phyloP scores from a whole-genome alignment of 2,113 vertebrate genomes.

The Cryptomyrus ogoouensis region DNA sequence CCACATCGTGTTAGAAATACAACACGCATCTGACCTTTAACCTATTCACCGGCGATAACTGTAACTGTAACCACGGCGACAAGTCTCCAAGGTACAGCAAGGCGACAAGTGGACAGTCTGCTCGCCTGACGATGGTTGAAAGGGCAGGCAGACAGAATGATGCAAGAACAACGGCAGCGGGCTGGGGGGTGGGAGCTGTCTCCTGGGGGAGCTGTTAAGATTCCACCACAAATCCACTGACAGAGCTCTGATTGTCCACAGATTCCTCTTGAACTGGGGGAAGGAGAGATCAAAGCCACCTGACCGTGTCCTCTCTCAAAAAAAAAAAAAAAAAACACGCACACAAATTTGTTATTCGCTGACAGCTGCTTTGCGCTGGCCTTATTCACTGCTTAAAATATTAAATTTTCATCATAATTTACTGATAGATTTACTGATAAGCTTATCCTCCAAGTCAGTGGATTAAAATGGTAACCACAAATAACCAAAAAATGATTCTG shows the following conservation, averaged over 20 bases:
- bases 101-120: not conserved
- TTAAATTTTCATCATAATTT: not conserved
- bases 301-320: not conserved
- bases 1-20: not conserved
- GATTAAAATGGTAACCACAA: not conserved
- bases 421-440: not conserved
- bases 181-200: not conserved
- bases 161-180: not conserved
- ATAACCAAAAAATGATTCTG: not conserved
- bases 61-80: not conserved
- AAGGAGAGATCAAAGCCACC: not conserved
- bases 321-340: not conserved
- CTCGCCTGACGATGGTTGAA: not conserved
- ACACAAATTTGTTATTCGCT: not conserved
- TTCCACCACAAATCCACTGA: conserved; percentile 14
- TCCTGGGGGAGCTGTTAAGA: not conserved
- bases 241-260: not conserved
- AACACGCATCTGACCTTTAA: not conserved
- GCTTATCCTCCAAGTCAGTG: not conserved
- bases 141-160: not conserved
- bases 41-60: not conserved
- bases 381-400: not conserved
- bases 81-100: not conserved
- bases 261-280: not conserved
- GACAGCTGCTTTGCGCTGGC: not conserved